Evolutionary conservation across 2,797 vertebrate genomes (phyloP).

Genomic region (Scleropages formosus): DNA sequence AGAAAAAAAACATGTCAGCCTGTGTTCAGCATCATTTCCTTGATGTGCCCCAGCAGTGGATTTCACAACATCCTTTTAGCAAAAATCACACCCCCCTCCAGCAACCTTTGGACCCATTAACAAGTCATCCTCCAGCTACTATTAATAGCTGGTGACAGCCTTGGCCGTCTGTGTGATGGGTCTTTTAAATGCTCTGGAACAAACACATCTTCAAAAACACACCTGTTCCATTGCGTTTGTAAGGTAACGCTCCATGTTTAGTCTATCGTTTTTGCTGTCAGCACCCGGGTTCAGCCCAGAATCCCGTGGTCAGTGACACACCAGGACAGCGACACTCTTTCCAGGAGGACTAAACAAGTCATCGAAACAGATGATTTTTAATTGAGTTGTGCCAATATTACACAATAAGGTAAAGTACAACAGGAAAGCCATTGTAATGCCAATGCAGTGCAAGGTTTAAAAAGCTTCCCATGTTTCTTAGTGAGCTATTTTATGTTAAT

Average conservation of each 20-base stretch:
- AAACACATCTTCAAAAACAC: constrained; percentile 21
- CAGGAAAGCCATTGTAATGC: no score
- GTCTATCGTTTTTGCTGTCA: constrained; percentile 9
- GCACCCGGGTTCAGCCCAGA: neutral
- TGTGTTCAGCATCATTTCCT: constrained; percentile 19
- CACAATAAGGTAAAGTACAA: no score
- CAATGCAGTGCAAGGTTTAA: no score
- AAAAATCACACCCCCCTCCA: constrained; percentile 35
- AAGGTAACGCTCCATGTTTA: neutral
- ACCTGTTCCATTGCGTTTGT: neutral
- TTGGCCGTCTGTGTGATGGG: constrained; percentile 20
- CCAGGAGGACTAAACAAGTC: no score
- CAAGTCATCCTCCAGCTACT: constrained; percentile 38
- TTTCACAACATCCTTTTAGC: constrained; percentile 52
- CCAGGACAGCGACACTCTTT: no score
- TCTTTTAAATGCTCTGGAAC: constrained; percentile 21
- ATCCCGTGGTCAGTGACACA: no score
- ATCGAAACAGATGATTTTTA: no score
- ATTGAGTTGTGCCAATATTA: no score
- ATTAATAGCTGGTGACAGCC: constrained; percentile 46
- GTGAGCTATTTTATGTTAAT: no score
- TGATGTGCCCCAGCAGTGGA: constrained; percentile 11
- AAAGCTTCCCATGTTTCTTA: no score
- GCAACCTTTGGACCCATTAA: constrained; percentile 61
- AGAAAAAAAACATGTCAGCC: constrained; percentile 15